Base-by-base conservation (phyloP, 1,140 invertebrate genomes). In the Probaryconus sp. region DNA sequence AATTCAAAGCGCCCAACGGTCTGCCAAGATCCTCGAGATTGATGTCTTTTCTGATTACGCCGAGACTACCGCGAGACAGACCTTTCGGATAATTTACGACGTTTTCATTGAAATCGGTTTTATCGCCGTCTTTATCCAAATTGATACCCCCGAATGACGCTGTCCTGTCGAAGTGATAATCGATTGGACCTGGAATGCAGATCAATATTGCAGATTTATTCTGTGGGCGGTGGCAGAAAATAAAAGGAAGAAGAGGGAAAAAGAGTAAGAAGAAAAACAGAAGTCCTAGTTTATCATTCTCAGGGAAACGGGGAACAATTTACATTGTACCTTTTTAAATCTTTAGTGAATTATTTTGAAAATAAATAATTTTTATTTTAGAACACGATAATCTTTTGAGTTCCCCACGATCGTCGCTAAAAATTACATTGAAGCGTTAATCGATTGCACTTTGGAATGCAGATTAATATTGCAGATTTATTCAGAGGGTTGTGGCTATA, bases 11-110 rank as follows among this genome's bases (percentile, higher is more conserved):
- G 21, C 51, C 58, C 14, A 42, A 1, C n/a, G 47, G 38, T 9
- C 35, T 51, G 35, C 51, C 64, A 48, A 51, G 37, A 33, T 50
- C 38, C 1, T 17, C 55, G 7, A 53, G 53, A 61, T 61, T 47
- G 61, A 60, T 67, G 70, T 31, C 43, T 17, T 68, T 69, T 64
- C 51, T 51, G 43, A 37, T 60, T 28, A 14, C 16, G 28, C 10
- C 53, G 11, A 65, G 53, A 60, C 40, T 70, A 38, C 55, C 61
- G 28, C 70, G 60, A 30, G 72, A 70, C 33, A 69, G 61, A 58
- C 61, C 60, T 37, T 61, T 48, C 5, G 65, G 51, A 24, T 65
- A 76, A 56, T 70, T 69, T 33, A 69, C 64, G 40, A 48, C 58
- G 43, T 50, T 64, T 28, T 64, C 51, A 42, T 63, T 40, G 56